These are phyloP conservation scores for Xestobium rufovillosum DNA, from an alignment of 2,888 invertebrate species.

Conservation along the genomic window DNA sequence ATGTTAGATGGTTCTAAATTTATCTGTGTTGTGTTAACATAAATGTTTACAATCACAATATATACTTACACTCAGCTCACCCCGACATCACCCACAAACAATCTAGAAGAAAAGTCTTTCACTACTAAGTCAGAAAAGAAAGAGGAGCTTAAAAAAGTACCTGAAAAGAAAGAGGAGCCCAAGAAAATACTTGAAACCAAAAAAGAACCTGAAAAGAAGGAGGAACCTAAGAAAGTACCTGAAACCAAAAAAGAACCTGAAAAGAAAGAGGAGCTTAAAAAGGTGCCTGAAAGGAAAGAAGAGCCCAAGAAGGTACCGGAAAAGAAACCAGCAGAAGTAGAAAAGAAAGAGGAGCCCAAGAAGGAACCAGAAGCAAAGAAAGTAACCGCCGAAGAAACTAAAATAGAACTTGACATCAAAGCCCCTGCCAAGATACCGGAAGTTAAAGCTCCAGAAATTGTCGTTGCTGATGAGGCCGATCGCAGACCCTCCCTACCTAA, in stretches of 20 bases:
- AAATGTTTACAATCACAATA: no score
- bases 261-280: conserved; percentile 21
- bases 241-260: conserved; percentile 37
- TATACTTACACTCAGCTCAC: no score
- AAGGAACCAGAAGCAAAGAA: conserved; percentile 34
- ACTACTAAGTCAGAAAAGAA: conserved; percentile 31
- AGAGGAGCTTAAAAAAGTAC: conserved; percentile 36
- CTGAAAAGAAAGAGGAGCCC: conserved; percentile 34
- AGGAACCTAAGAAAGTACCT: conserved; percentile 37
- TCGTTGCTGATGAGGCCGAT: conserved; percentile 26
- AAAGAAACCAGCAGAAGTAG: conserved; percentile 22
- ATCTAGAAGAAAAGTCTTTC: conserved; percentile 44
- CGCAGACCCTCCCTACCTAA: conserved; percentile 2
- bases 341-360: conserved; percentile 28
- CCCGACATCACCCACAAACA: conserved; percentile 33
- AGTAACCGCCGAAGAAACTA: conserved; percentile 20
- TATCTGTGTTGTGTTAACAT: conserved; percentile 1
- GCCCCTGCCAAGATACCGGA: conserved; percentile 13
- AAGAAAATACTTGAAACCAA: no score
- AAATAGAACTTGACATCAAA: conserved; percentile 16
- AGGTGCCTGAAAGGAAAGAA: conserved; percentile 37
- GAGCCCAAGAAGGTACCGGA: conserved; percentile 13
- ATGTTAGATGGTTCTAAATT: background rate
- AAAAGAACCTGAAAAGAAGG: conserved; percentile 18
- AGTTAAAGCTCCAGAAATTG: conserved; percentile 42